Base-by-base conservation (phyloP, 2,113 vertebrate genomes). In the Meleagris gallopavo region DNA sequence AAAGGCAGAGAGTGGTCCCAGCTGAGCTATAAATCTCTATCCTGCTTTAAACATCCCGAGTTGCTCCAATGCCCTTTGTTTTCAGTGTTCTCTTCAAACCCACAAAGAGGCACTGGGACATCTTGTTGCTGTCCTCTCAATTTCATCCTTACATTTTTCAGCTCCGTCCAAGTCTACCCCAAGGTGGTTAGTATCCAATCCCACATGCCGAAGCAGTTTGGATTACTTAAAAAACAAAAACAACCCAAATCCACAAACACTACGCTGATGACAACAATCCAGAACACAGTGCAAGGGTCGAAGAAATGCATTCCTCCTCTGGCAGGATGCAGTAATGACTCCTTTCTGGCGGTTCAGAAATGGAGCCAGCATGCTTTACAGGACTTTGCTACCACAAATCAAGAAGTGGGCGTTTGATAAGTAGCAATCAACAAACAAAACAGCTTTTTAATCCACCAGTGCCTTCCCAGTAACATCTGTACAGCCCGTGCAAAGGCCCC, bases 191-290 rank as follows among this genome's bases (percentile, higher is more conserved):
- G 62, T 50, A 43, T 2, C 41, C 38, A 58, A 57, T 97, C 88
- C 96, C 83, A 94, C 85, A 95, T 12, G 4, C 85, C 67, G 67
- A 91, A 97, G 96, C 60, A 32, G 40, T 60, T 48, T 57, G 21
- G 36, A 80, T 60, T 65, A 76, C 60, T 87, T 74, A 14, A 3
- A 50, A 74, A 36, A 73, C 21, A 2, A 43, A 82, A 62, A 5
- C 13, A 40, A 64, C 32, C 61, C 60, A 84, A 67, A 30, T 55
- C 88, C 48, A 76, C 78, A 94, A 87, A 86, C 12, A 27, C 45
- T 54, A 88, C 46, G 12, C 40, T 2, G 1, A 38, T 67, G 58
- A 92, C 71, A 86, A 74, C 87, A 81, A 81, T 43, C 60, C 73
- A 50, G 88, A 81, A 65, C 13, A 65, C 32, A 86, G 71, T 41